phyloP scores from a whole-genome alignment of 2,888 invertebrate genomes.

The Mythimna impura region DNA sequence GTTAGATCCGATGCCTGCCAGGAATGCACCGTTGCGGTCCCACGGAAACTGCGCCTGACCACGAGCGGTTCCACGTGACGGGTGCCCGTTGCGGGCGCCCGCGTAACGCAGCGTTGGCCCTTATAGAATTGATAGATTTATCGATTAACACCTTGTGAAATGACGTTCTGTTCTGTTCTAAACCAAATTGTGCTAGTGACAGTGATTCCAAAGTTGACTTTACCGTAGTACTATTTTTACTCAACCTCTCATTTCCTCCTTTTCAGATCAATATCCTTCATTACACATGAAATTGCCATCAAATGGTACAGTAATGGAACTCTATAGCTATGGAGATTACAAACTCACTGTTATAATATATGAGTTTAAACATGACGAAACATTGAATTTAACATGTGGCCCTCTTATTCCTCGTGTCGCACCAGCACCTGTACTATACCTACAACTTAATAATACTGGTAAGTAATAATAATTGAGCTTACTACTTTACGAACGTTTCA shows the following conservation, averaged over 20 bases:
- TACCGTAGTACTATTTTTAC: neutral
- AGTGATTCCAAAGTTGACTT: too few relatives aligned
- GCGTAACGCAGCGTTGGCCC: too few relatives aligned
- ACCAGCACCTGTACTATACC: fast-evolving
- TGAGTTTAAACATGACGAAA: conserved; percentile 30
- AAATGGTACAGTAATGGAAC: conserved; percentile 18
- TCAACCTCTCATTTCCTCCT: neutral
- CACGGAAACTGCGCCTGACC: too few relatives aligned
- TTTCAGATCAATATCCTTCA: conserved; percentile 3
- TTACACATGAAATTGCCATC: conserved; percentile 4
- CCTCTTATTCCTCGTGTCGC: too few relatives aligned
- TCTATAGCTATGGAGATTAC: neutral
- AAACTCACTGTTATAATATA: conserved; percentile 17
- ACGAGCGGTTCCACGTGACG: too few relatives aligned
- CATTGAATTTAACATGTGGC: conserved; percentile 9
- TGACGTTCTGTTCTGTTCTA: too few relatives aligned
- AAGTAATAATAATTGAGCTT: conserved; percentile 1
- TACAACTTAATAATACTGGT: conserved; percentile 2
- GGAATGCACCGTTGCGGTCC: too few relatives aligned
- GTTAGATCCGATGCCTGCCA: too few relatives aligned
- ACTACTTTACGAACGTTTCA: neutral
- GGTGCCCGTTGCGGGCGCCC: too few relatives aligned
- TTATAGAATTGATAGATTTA: too few relatives aligned
- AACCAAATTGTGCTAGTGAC: too few relatives aligned
- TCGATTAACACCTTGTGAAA: too few relatives aligned